Conservation (phyloP, 2,888 invertebrate species). For the Drosophila merina region DNA sequence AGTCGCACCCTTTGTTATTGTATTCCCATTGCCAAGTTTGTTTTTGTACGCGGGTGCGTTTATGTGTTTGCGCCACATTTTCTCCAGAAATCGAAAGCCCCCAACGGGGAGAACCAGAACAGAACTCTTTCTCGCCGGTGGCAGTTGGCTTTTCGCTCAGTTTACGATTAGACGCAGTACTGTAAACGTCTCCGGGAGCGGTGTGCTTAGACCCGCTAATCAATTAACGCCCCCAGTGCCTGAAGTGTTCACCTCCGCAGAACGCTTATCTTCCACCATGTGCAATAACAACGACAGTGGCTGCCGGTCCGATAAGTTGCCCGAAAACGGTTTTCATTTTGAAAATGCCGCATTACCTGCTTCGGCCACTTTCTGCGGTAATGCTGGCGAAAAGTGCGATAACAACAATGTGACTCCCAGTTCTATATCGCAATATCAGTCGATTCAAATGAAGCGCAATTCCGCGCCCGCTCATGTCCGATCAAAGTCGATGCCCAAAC, state of each 20-base stretch:
- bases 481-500: conserved; percentile 45
- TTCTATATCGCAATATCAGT: conserved; percentile 16
- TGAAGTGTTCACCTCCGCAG: conserved; percentile 31
- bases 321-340: conserved; percentile 56
- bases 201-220: conserved; percentile 25
- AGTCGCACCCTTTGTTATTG: not conserved
- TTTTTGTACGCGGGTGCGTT: conserved; percentile 9
- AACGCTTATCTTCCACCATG: conserved; percentile 60
- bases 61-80: conserved; percentile 13
- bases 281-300: conserved; percentile 50
- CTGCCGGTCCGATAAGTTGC: conserved; percentile 52
- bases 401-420: conserved; percentile 45
- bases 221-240: conserved; percentile 25
- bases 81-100: conserved; percentile 71
- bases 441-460: conserved; percentile 55
- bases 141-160: conserved; percentile 46
- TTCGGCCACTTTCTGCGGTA: conserved; percentile 7
- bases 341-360: conserved; percentile 36
- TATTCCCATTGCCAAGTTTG: conserved; percentile 7
- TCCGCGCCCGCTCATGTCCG: conserved; percentile 40
- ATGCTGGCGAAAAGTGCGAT: conserved; percentile 29
- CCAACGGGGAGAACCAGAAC: conserved; percentile 33
- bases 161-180: conserved; percentile 65
- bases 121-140: conserved; percentile 10
- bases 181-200: conserved; percentile 16